Evolutionary conservation across 2,888 invertebrate species (phyloP).

Genomic region (Papilio protenor): DNA sequence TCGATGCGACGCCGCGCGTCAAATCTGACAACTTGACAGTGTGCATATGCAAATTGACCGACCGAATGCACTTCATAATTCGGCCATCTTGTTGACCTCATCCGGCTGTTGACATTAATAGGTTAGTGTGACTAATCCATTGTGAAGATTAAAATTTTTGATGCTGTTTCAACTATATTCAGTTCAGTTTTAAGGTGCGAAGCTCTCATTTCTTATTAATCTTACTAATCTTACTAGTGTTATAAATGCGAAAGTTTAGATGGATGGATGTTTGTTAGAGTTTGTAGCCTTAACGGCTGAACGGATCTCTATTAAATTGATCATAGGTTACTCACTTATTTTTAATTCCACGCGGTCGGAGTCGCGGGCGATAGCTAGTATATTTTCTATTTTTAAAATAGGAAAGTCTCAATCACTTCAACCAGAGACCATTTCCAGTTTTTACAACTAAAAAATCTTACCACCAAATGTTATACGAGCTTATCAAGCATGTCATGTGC

Average conservation of each 20-base stretch:
- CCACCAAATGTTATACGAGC: neutral
- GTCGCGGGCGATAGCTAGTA: too few relatives aligned
- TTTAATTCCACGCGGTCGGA: too few relatives aligned
- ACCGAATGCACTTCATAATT: constrained; percentile 64
- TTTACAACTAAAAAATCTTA: neutral
- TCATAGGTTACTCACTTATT: too few relatives aligned
- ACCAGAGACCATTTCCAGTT: too few relatives aligned
- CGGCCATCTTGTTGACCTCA: constrained; percentile 52
- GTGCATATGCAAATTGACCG: constrained; percentile 67
- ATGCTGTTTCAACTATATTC: neutral
- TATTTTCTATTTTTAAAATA: too few relatives aligned
- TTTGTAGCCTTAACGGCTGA: too few relatives aligned
- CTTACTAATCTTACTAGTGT: too few relatives aligned
- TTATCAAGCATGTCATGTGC: neutral
- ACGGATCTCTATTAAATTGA: too few relatives aligned
- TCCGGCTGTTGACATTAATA: constrained; percentile 15
- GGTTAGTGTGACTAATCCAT: neutral
- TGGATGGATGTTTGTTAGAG: too few relatives aligned
- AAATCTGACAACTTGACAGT: constrained; percentile 66
- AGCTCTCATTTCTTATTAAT: neutral
- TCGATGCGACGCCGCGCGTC: constrained; percentile 55
- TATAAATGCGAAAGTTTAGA: too few relatives aligned
- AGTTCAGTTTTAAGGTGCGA: neutral
- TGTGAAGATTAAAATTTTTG: neutral
- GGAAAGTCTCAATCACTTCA: too few relatives aligned